phyloP scores from a whole-genome alignment of 2,888 invertebrate genomes.

The Drosophila fulvimacula region DNA sequence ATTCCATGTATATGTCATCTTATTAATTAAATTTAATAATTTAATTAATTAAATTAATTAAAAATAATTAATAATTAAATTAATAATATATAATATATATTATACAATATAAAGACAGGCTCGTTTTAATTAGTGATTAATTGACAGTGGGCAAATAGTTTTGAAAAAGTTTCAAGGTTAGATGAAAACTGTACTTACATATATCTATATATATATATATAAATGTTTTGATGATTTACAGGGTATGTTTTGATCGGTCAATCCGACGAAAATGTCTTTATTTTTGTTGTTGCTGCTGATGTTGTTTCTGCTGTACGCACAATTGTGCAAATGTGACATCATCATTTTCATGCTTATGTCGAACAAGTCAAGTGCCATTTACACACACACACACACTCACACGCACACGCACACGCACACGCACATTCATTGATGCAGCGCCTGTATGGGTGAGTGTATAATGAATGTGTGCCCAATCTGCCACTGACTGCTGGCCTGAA shows the following conservation, averaged over 20 bases:
- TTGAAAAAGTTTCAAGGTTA: no score
- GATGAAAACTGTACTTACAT: no score
- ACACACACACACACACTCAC: slow-evolving; percentile 38
- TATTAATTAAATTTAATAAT: no score
- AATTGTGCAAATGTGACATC: slow-evolving; percentile 81
- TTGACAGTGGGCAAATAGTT: no score
- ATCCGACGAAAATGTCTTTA: slow-evolving; percentile 42
- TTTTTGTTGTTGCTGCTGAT: slow-evolving; percentile 35
- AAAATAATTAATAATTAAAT: no score
- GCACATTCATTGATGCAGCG: slow-evolving; percentile 9
- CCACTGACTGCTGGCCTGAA: slow-evolving; percentile 76
- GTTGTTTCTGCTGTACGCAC: slow-evolving; percentile 70
- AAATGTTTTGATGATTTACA: no score
- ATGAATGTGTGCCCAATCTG: slow-evolving; percentile 68
- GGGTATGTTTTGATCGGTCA: slow-evolving; percentile 16
- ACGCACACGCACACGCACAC: slow-evolving; percentile 33
- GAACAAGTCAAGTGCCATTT: slow-evolving; percentile 79
- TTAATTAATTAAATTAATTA: no score
- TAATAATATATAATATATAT: no score
- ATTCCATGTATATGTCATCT: no score
- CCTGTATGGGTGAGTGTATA: slow-evolving; percentile 47
- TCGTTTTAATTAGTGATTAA: no score
- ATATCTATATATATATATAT: no score
- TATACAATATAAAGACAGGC: no score
- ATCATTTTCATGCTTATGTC: slow-evolving; percentile 81